Percentiles rank a stretch among this genome's conserved stretches.
These are phyloP conservation scores for Ascidia mentula DNA, from an alignment of 23 tunicate species.

Conservation along the genomic window DNA sequence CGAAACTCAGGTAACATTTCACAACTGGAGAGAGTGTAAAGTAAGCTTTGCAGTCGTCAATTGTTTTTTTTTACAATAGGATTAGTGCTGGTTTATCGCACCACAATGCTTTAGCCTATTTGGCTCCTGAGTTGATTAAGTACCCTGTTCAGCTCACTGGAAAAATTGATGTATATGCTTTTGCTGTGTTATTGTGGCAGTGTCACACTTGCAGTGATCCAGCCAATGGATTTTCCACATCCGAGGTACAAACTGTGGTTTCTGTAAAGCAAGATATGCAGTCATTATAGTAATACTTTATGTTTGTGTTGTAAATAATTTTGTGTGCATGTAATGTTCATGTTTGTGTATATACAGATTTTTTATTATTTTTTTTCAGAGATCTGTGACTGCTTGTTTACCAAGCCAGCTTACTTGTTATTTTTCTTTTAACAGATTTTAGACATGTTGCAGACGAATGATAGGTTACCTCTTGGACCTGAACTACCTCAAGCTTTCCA, in stretches of 20 bases:
- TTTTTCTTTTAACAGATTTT: slow-evolving; percentile 36
- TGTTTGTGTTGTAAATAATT: no score
- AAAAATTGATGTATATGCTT: slow-evolving; percentile 83
- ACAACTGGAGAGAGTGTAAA: not conserved
- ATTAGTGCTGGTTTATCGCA: slow-evolving; percentile 46
- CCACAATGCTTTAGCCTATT: slow-evolving; percentile 48
- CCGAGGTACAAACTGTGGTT: no score
- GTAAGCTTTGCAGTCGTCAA: not conserved
- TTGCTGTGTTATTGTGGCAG: slow-evolving; percentile 76
- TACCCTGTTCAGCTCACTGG: slow-evolving; percentile 80
- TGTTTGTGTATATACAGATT: no score
- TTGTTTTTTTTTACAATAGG: not conserved
- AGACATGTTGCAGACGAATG: slow-evolving; percentile 37
- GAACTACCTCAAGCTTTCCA: slow-evolving; percentile 50
- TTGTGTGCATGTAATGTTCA: no score
- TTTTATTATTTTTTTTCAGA: no score
- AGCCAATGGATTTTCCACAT: slow-evolving; percentile 24
- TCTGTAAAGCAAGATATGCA: no score
- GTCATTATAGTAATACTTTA: no score
- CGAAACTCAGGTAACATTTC: slow-evolving; percentile 57
- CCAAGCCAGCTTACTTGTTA: not conserved
- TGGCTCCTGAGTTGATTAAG: slow-evolving; percentile 79
- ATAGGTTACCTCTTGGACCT: slow-evolving; percentile 39
- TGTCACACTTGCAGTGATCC: slow-evolving; percentile 45
- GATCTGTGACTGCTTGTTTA: not conserved